Percentiles rank a stretch among this genome's conserved stretches.
These are phyloP conservation scores for Drosophila ogumai DNA, from an alignment of 1,140 invertebrate genomes.

Conservation along the genomic window DNA sequence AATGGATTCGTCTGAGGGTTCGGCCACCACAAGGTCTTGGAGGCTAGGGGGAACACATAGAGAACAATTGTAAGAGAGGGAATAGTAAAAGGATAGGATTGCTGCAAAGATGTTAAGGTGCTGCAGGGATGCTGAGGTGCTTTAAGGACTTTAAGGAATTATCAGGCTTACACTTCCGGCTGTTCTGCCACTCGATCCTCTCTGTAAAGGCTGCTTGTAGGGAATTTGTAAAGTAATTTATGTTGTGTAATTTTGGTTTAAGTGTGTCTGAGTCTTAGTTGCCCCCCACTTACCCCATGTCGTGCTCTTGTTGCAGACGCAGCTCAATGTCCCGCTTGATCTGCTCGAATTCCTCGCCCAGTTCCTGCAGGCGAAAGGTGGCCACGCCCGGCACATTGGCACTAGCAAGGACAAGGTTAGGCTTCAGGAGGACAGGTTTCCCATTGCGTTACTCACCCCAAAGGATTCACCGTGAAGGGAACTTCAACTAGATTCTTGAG, in stretches of 20 bases:
- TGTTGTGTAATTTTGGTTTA: not conserved
- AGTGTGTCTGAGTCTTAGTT: not conserved
- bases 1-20: slow-evolving; percentile 59
- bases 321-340: slow-evolving; percentile 86
- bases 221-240: not conserved
- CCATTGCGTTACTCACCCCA: slow-evolving; percentile 81
- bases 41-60: slow-evolving; percentile 21
- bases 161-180: slow-evolving; percentile 64
- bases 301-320: slow-evolving; percentile 86
- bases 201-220: slow-evolving; percentile 53
- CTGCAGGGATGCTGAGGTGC: not conserved
- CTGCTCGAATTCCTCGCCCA: slow-evolving; percentile 87
- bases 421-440: no score
- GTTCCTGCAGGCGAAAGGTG: slow-evolving; percentile 87
- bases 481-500: slow-evolving; percentile 88
- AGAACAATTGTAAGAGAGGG: not conserved
- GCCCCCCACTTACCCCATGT: slow-evolving; percentile 56
- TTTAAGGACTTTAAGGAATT: not conserved
- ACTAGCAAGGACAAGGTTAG: slow-evolving; percentile 5
- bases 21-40: slow-evolving; percentile 45
- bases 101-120: not conserved
- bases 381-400: slow-evolving; percentile 21
- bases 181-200: slow-evolving; percentile 55
- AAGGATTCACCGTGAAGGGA: slow-evolving; percentile 87
- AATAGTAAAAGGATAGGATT: not conserved